Evolutionary conservation across 2,113 vertebrate species (phyloP), one percentile per base, ranked within the genome.

Genomic region (Hypanus sabinus): DNA sequence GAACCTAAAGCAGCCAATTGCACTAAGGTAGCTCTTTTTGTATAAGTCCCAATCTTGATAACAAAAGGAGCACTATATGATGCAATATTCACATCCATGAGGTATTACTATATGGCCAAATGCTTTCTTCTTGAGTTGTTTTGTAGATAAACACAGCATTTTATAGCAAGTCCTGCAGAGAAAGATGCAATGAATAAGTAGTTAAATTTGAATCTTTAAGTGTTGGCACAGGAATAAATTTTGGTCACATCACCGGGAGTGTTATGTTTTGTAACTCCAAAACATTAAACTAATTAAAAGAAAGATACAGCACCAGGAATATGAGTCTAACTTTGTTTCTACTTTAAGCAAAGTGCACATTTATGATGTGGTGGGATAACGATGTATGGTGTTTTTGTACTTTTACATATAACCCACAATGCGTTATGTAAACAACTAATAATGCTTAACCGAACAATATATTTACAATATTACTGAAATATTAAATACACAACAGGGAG

Each of bases 1-100:
- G 99, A 99, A 96, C 99, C 99, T 20, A 99, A 99, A 97, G 99
- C 99, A 65, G 98, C 98, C 96, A 99, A 99, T 95, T 99, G 99
- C 98, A 99, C 99, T 96, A 99, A 99, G 98, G 99, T 99, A 96
- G 95, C 33, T 27, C 80, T 73, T n/a, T 73, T 11, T 33, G 5
- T 90, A 55, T 83, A n/a, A 65, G 33, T 65, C 60, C 2, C 18
- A 68, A 77, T 8, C 80, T 62, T 87, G 68, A 6, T 14, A 57
- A 87, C n/a, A 65, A 94, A n/a, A 90, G 12, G 27, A 60, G 8
- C 55, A 60, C 27, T 20, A 12, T 88, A 33, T 30, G 62, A 55
- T 55, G 7, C 22, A 62, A 12, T 60, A 18, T 90, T 65, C 27
- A 18, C 3, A 16, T n/a, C 30, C 60, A 33, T 16, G 18, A 22